Evolutionary conservation across 53 echinoderm and acorn worm species (phyloP).

Genomic region (Hippasteria phrygiana): DNA sequence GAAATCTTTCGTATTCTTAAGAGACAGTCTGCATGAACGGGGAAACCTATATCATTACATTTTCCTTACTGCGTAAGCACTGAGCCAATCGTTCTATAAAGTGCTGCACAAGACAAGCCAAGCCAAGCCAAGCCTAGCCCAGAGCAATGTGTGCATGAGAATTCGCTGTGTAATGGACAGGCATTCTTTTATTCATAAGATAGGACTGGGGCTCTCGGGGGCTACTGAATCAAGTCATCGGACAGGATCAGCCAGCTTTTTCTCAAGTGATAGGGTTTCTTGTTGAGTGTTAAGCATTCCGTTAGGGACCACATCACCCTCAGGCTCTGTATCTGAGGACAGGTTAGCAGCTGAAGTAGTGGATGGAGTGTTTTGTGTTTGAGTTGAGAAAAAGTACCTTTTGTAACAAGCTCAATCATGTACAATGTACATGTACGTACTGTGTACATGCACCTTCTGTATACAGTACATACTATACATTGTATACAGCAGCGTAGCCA

Average conservation of each 20-base stretch:
- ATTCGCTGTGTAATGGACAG: constrained; percentile 19
- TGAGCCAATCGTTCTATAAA: neutral
- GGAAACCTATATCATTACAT: neutral
- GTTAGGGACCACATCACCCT: constrained; percentile 19
- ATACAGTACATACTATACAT: no score
- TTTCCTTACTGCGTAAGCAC: constrained; percentile 1
- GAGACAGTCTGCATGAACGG: neutral
- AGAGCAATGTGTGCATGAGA: neutral
- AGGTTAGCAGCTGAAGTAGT: constrained; percentile 26
- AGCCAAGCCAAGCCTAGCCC: neutral
- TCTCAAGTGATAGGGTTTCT: constrained; percentile 40
- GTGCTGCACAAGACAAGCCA: no score
- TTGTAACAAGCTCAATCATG: neutral
- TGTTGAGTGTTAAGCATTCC: constrained; percentile 28
- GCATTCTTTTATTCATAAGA: constrained; percentile 47
- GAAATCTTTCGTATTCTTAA: neutral
- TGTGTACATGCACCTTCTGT: constrained; percentile 1
- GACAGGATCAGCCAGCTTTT: constrained; percentile 34
- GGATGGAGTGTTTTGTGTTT: neutral
- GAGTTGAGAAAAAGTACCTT: constrained; percentile 6
- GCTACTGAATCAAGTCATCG: neutral
- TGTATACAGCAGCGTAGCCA: no score
- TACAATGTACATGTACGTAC: neutral
- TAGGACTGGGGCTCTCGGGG: constrained; percentile 2
- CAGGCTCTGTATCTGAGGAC: neutral